Evolutionary conservation across 2,113 vertebrate species (phyloP).

Genomic region (Tauraco erythrolophus): DNA sequence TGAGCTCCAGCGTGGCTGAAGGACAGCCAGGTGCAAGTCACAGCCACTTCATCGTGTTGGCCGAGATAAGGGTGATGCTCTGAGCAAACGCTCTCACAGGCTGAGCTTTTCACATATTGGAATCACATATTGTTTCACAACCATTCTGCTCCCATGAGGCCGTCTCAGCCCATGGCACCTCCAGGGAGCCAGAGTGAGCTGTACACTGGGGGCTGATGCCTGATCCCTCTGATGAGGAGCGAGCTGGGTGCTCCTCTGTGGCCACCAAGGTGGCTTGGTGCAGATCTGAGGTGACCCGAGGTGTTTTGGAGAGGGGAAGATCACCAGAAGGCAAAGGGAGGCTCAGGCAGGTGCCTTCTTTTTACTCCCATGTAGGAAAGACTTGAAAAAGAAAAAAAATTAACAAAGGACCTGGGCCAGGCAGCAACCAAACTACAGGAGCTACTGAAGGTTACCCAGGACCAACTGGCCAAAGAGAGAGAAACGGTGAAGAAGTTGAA

Average conservation of each 20-base stretch:
- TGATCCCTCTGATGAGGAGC: background rate
- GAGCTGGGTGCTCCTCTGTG: background rate
- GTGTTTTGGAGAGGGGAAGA: background rate
- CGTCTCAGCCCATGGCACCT: background rate
- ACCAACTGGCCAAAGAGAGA: constrained; percentile 88
- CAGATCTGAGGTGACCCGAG: fast-evolving
- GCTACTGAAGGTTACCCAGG: constrained; percentile 88
- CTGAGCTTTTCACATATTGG: fast-evolving
- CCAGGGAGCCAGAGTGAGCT: background rate
- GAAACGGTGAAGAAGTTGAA: constrained; percentile 85
- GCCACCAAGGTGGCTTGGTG: background rate
- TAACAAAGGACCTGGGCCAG: constrained; percentile 88
- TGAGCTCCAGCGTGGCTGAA: background rate
- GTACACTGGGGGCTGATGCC: background rate
- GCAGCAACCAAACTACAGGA: constrained; percentile 92
- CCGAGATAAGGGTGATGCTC: background rate
- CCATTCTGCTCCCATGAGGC: background rate
- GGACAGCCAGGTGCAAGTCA: background rate
- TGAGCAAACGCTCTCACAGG: background rate
- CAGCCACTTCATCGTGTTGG: background rate
- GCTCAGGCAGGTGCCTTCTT: background rate
- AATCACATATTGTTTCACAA: too few species aligned
- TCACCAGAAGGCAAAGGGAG: background rate
- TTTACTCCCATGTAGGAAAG: constrained; percentile 79
- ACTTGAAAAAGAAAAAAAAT: constrained; percentile 92